Base-by-base conservation (phyloP, 2,888 invertebrate genomes). In the Drosophila mettleri region DNA sequence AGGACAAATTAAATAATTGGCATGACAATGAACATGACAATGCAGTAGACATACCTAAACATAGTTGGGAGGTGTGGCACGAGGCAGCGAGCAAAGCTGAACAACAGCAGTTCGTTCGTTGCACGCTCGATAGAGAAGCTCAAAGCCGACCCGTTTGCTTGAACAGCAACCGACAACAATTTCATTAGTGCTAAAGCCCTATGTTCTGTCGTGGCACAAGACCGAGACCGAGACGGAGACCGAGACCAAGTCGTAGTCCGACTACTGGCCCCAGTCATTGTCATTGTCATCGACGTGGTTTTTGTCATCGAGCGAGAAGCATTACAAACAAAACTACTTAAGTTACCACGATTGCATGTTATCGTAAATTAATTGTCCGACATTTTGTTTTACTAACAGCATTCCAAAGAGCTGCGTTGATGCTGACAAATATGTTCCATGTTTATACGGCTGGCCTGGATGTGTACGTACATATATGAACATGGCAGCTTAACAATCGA, bases 281-380 rank as follows among this genome's bases (percentile, higher is more conserved):
- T 69, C 59, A 52, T 45, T 53, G 59, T 59, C 54, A 46, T 53
- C 57, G 54, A 38, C 38, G 51, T 33, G 43, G 48, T 58, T 61
- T 78, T 77, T 78, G 79, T 78, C 74, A 64, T 74, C 73, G 86
- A 66, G 69, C n/a, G n/a, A 55, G 70, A 53, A 66, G 86, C 73
- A 86, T 87, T 84, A 83, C 84, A 88, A 84, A 88, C 76, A 86
- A 84, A 84, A 84, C 88, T 84, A 84, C 84, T 84, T 88, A 88
- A 88, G 78, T 87, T 74, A 84, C 88, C 88, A 88, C 84, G 83
- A 84, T 84, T 88, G 88, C 88, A 87, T 87, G 84, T 77, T 85
- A 88, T 86, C 81, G 86, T 70, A 86, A 85, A 85, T 85, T 85
- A 88, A 85, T 85, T 85, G 84, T 80, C 88, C 68, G 84, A 77